A percentile compares a stretch with the other conserved stretches of the same genome.
Evolutionary conservation across 2,888 invertebrate genomes (phyloP).

Genomic region (Drosophila robusta): DNA sequence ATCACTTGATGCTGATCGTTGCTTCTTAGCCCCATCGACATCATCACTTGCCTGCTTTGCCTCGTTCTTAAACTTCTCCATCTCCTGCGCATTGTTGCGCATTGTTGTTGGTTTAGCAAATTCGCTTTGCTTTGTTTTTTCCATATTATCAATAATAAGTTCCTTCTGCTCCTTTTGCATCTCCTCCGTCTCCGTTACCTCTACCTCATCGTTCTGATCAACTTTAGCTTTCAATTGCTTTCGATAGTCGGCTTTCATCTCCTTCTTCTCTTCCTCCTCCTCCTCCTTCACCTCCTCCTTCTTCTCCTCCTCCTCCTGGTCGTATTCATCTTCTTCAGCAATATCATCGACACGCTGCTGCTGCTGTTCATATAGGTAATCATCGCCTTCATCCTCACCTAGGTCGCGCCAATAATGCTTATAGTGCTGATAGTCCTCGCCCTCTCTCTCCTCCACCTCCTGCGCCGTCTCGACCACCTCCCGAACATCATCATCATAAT

Average conservation of each 20-base stretch:
- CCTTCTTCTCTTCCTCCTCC: constrained; percentile 16
- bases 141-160: constrained; percentile 70
- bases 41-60: constrained; percentile 42
- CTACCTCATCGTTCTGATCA: constrained; percentile 34
- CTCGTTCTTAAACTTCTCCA: constrained; percentile 29
- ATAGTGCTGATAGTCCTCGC: constrained; percentile 61
- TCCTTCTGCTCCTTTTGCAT: constrained; percentile 26
- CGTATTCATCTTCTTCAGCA: constrained; percentile 67
- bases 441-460: constrained; percentile 40
- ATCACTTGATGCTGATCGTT: constrained; percentile 75
- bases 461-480: constrained; percentile 29
- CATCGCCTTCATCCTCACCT: constrained; percentile 71
- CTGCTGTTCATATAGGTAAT: constrained; percentile 70
- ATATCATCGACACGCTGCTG: constrained; percentile 66
- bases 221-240: constrained; percentile 54
- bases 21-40: constrained; percentile 65
- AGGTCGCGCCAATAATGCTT: constrained; percentile 75
- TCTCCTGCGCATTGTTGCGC: constrained; percentile 72
- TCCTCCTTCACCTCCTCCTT: constrained; percentile 7
- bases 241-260: constrained; percentile 57
- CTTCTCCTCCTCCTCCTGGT: constrained; percentile 34
- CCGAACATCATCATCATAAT: constrained; percentile 16
- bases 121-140: constrained; percentile 66
- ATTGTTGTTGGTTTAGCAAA: constrained; percentile 68
- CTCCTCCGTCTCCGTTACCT: constrained; percentile 18